Base-by-base conservation (phyloP, 2,113 vertebrate species). In the Eptatretus burgeri region DNA sequence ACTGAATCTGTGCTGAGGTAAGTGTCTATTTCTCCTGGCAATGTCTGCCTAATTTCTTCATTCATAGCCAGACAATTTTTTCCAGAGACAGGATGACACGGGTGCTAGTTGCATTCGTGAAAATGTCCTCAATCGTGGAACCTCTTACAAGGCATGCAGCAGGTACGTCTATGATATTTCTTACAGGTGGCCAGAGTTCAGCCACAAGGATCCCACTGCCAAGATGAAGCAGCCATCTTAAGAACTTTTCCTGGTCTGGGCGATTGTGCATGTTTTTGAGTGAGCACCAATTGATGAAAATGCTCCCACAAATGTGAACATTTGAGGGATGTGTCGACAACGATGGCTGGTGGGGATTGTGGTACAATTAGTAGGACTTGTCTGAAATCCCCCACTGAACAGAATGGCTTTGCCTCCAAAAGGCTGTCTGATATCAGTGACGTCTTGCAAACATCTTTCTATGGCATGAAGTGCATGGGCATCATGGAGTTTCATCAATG, bases 401-500 rank as follows among this genome's bases (percentile, higher is more conserved):
- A 53, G 52, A 53, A 53, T 53, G 52, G 11, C 10, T 53, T 53
- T 53, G 52, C 52, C 52, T 53, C 52, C 52, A 10, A 53, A 53
- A 53, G 52, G 52, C 52, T 53, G 52, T 53, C 52, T 53, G 52
- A 53, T 10, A 11, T 10, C 52, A 53, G 52, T 53, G 52, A 53
- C 52, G 10, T 53, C 10, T 53, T 53, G 52, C 52, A 53, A 53
- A 53, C 52, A 53, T 53, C 52, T 53, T 10, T 53, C n/a, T n/a
- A 53, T 11, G 10, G 52, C 10, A 53, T 53, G 52, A 53, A 53
- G 52, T 53, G 52, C 52, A 53, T 53, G 52, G 52, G 52, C 10
- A 53, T 53, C 52, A 53, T 53, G 52, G 52, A 53, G 52, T 10
- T 53, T 53, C 52, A 53, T 53, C 52, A 53, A 53, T 53, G 52